These are phyloP conservation scores for Tinamus guttatus DNA, from an alignment of 2,113 vertebrate species.

Conservation along the genomic window DNA sequence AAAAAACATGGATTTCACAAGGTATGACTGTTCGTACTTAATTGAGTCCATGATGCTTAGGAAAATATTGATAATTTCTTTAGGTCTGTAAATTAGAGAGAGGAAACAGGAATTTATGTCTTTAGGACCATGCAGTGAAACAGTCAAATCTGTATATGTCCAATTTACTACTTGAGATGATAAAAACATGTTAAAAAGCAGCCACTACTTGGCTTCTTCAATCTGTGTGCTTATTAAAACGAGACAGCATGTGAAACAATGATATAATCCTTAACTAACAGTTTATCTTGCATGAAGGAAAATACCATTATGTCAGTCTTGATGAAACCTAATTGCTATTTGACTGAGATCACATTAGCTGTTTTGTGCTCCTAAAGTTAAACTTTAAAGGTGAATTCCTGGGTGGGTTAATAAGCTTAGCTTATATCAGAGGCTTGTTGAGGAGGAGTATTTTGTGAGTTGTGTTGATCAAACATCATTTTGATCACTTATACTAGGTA, in stretches of 20 bases:
- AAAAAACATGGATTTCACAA: neutral
- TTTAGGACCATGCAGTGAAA: neutral
- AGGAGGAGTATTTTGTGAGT: constrained; percentile 23
- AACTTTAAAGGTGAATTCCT: constrained; percentile 48
- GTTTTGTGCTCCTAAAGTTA: constrained; percentile 43
- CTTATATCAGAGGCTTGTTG: neutral
- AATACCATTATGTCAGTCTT: constrained; percentile 38
- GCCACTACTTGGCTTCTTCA: neutral
- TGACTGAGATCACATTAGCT: constrained; percentile 56
- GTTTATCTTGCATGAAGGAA: constrained; percentile 70
- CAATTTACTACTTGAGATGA: neutral
- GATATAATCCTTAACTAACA: constrained; percentile 55
- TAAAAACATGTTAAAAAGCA: constrained; percentile 37
- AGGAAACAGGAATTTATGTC: neutral
- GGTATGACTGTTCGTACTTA: neutral
- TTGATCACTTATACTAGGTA: constrained; percentile 31
- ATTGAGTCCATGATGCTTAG: neutral
- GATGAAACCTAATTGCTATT: constrained; percentile 56
- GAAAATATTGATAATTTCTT: neutral
- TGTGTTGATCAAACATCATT: constrained; percentile 53
- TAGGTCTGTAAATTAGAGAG: neutral
- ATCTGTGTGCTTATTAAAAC: constrained; percentile 55
- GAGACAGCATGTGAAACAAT: constrained; percentile 43
- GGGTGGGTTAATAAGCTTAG: constrained; percentile 25
- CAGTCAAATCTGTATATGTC: neutral